Evolutionary conservation across 30 jellyfish, hydroid and myxozoan genomes (phyloP).

Genomic region (Aurelia aurita): DNA sequence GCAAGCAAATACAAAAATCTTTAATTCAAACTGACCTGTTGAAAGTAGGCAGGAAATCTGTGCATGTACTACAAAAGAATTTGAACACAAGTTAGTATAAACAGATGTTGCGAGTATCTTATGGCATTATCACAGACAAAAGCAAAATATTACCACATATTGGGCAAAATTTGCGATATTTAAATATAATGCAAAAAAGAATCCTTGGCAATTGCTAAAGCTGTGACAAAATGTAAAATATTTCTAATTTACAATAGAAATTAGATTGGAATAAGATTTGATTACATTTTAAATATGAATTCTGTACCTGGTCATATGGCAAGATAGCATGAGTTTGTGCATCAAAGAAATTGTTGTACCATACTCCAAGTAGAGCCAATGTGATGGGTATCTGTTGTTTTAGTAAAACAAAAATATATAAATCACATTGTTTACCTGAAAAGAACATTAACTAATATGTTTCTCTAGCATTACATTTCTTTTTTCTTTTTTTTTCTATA

Average conservation of each 20-base stretch:
- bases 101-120: no score
- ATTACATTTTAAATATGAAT: no score
- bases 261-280: no score
- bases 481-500: no score
- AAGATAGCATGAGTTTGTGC: conserved; percentile 97
- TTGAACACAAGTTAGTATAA: background rate
- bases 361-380: conserved; percentile 93
- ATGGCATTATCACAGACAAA: no score
- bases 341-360: conserved; percentile 95
- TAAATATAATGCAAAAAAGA: background rate
- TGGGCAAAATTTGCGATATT: no score
- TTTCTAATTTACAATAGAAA: no score
- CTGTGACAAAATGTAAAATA: background rate
- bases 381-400: conserved; percentile 86
- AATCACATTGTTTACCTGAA: no score
- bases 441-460: no score
- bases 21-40: conserved; percentile 74
- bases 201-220: background rate
- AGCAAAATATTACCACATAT: no score
- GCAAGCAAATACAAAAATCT: background rate
- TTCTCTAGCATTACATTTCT: no score
- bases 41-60: conserved; percentile 99
- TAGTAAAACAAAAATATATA: no score
- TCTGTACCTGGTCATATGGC: conserved; percentile 97
- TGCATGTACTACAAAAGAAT: conserved; percentile 86